Evolutionary conservation across 1,140 invertebrate genomes (phyloP).

Genomic region (Drosophila teissieri): DNA sequence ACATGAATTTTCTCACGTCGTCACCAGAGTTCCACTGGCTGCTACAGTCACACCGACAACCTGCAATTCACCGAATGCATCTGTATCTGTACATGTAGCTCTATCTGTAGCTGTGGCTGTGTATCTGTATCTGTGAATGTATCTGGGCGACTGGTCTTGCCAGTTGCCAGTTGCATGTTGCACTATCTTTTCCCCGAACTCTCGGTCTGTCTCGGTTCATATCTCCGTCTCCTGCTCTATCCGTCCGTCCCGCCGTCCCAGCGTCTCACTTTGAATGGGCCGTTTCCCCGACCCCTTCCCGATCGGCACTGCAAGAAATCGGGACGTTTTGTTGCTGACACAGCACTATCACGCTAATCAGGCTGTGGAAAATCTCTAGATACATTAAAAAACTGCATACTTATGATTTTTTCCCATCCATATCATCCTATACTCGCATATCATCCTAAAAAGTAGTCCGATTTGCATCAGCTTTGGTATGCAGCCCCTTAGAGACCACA

Average conservation of each 20-base stretch:
- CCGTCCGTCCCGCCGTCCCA: slow-evolving; percentile 12
- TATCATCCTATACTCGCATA: neutral
- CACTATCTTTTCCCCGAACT: slow-evolving; percentile 79
- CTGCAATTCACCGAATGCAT: slow-evolving; percentile 59
- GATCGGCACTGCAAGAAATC: slow-evolving; percentile 1
- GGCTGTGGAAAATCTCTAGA: too few species aligned
- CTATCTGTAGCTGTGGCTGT: slow-evolving; percentile 28
- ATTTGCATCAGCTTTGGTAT: neutral
- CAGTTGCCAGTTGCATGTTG: slow-evolving; percentile 67
- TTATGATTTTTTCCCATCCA: too few species aligned
- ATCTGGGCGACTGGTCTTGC: slow-evolving; percentile 61
- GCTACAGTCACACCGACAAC: slow-evolving; percentile 33
- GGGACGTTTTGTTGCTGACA: too few species aligned
- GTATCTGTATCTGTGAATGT: slow-evolving; percentile 14
- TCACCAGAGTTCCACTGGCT: slow-evolving; percentile 51
- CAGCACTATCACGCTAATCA: too few species aligned
- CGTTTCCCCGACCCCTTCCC: slow-evolving; percentile 23
- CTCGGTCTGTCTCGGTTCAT: slow-evolving; percentile 12
- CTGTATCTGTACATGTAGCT: slow-evolving; percentile 30
- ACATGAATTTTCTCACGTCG: slow-evolving; percentile 80
- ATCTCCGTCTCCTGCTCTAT: slow-evolving; percentile 21
- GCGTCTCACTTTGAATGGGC: slow-evolving; percentile 66
- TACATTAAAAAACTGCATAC: too few species aligned
- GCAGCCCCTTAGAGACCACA: neutral
- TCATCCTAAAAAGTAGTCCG: neutral